Evolutionary conservation across 2,888 invertebrate genomes (phyloP).

Genomic region (Phengaris alcon): DNA sequence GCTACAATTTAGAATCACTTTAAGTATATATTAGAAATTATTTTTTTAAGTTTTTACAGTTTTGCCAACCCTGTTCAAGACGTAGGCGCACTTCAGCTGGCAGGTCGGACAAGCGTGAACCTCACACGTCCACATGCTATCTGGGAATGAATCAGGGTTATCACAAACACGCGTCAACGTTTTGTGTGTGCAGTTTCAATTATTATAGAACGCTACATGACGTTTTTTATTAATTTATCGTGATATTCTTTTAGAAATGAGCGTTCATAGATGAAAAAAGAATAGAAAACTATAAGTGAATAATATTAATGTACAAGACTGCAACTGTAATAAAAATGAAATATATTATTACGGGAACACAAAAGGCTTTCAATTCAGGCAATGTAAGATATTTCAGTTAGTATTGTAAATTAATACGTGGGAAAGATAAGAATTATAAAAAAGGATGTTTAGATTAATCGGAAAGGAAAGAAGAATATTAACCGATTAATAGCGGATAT

Average conservation of each 20-base stretch:
- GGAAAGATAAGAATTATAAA: slow-evolving; percentile 17
- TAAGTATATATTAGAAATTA: too few species aligned
- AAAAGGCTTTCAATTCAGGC: too few species aligned
- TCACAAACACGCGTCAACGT: slow-evolving; percentile 10
- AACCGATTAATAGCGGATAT: slow-evolving; percentile 7
- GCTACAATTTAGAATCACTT: too few species aligned
- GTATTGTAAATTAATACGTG: neutral
- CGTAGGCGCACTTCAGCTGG: neutral
- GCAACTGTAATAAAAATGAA: too few species aligned
- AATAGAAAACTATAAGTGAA: too few species aligned
- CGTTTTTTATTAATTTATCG: neutral
- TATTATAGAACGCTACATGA: slow-evolving; percentile 1
- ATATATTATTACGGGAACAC: too few species aligned
- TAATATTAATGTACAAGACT: too few species aligned
- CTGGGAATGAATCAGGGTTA: slow-evolving; percentile 13
- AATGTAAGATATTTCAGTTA: too few species aligned
- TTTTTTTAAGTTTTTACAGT: neutral
- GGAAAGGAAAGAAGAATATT: neutral
- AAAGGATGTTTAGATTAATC: neutral
- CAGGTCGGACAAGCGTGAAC: slow-evolving; percentile 20
- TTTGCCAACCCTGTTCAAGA: neutral
- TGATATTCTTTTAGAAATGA: neutral
- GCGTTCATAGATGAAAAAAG: too few species aligned
- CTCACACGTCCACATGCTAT: slow-evolving; percentile 21
- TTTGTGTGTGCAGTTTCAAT: neutral